These are phyloP conservation scores for Leistus spinibarbis DNA, from an alignment of 2,888 invertebrate species.

Conservation along the genomic window DNA sequence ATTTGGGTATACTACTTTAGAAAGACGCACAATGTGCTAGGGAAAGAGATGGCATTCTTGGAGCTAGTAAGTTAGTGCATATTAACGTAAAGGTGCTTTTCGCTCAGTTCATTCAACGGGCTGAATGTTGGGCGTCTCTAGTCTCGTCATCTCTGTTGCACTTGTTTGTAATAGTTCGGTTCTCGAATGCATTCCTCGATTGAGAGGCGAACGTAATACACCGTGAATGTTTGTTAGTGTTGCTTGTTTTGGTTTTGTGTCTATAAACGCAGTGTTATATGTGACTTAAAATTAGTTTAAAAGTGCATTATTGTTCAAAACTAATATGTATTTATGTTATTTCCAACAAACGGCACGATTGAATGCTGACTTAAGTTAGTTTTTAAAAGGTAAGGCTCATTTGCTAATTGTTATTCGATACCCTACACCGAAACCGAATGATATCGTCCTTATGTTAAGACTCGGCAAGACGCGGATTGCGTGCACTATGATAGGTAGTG, in stretches of 20 bases:
- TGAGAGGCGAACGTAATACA: constrained; percentile 12
- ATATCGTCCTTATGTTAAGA: no score
- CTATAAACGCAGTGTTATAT: constrained; percentile 19
- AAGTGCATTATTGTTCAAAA: constrained; percentile 18
- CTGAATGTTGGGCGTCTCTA: constrained; percentile 17
- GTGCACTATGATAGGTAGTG: no score
- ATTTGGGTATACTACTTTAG: background rate
- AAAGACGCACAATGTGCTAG: background rate
- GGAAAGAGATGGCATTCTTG: background rate
- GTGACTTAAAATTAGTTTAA: constrained; percentile 17
- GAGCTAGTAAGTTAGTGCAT: background rate
- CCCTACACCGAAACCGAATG: background rate
- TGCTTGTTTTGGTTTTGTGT: constrained; percentile 16
- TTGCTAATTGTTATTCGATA: constrained; percentile 4
- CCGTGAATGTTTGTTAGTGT: constrained; percentile 1
- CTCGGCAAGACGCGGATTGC: no score
- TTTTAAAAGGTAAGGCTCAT: constrained; percentile 35
- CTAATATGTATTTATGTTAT: constrained; percentile 20
- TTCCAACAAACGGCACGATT: constrained; percentile 14
- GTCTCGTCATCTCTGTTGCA: constrained; percentile 11
- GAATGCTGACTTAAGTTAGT: constrained; percentile 20
- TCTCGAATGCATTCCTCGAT: constrained; percentile 22
- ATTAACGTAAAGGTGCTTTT: background rate
- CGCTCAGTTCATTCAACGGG: constrained; percentile 28
- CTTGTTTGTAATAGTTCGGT: constrained; percentile 16